Evolutionary conservation across 2,113 vertebrate species (phyloP), one percentile per base, ranked within the genome.

Genomic region (Macquaria australasica): DNA sequence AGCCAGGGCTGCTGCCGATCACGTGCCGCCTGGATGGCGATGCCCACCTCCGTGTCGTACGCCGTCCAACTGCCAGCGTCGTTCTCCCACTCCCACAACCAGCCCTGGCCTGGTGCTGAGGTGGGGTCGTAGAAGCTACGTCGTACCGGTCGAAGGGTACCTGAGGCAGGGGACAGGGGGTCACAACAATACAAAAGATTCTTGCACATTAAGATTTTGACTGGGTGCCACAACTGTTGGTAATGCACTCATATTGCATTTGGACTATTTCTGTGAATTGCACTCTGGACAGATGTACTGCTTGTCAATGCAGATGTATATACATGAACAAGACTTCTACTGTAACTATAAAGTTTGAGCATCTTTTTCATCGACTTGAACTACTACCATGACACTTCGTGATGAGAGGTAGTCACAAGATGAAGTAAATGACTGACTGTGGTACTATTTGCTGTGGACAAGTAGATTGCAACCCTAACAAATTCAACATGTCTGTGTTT

Each of bases 1-100:
- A 99, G 95, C 97, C 98, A 99, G 55, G 98, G 98, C 90, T 99
- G 98, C 95, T 98, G 98, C 72, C 98, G 98, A 90, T 99, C 98
- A 1, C 98, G 97, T 68, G 98, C 98, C 6, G 97, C 97, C 96
- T 99, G 98, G 94, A 99, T 99, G 88, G 98, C 97, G 87, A 99
- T 97, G 94, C 97, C 97, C 92, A 99, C 97, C 91, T 99, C 98
- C 83, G 98, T 99, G 93, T 99, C 98, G 85, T 99, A 99, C n/a
- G 98, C 96, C 0, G 98, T 99, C 98, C 98, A 99, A 41, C 97
- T 97, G 75, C 96, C 97, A 23, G 96, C 94, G 94, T 99, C 98
- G 67, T 96, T 98, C 93, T 99, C 98, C 98, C 98, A 99, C 82
- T 99, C 98, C 98, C 98, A 99, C 91, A 99, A 96, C 88, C 98